phyloP scores from a whole-genome alignment of 1,140 invertebrate species.

The Pemphigus obesinymphae region DNA sequence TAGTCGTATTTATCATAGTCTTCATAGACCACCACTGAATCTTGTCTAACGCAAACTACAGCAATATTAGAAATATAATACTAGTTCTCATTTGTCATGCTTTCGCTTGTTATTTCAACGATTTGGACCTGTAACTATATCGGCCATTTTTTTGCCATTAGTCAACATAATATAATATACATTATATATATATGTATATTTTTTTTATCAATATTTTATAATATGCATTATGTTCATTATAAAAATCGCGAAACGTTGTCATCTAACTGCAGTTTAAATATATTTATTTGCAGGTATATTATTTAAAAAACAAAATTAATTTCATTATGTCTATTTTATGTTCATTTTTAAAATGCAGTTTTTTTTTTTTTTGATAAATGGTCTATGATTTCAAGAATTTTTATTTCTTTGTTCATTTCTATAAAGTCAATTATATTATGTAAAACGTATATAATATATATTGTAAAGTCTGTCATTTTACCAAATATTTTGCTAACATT shows the following conservation, averaged over 20 bases:
- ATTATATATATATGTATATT: no score
- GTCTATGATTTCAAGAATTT: neutral
- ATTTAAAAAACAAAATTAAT: neutral
- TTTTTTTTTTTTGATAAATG: neutral
- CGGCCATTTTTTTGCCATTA: neutral
- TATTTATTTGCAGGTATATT: neutral
- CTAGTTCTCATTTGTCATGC: constrained; percentile 28
- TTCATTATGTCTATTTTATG: neutral
- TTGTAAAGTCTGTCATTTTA: neutral
- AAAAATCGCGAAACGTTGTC: neutral
- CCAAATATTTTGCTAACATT: constrained; percentile 7
- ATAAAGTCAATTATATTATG: neutral
- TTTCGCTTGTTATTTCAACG: constrained; percentile 11
- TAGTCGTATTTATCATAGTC: no score
- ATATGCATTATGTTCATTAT: no score
- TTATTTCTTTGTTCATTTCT: neutral
- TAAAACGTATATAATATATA: neutral
- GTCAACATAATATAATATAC: neutral
- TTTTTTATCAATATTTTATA: no score
- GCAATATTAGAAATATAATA: neutral
- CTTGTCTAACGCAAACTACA: neutral
- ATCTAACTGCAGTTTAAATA: neutral
- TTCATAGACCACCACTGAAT: neutral
- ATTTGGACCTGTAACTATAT: neutral
- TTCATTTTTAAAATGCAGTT: neutral